phyloP scores from a whole-genome alignment of 2,888 invertebrate genomes.

The Leptinotarsa haldemani region DNA sequence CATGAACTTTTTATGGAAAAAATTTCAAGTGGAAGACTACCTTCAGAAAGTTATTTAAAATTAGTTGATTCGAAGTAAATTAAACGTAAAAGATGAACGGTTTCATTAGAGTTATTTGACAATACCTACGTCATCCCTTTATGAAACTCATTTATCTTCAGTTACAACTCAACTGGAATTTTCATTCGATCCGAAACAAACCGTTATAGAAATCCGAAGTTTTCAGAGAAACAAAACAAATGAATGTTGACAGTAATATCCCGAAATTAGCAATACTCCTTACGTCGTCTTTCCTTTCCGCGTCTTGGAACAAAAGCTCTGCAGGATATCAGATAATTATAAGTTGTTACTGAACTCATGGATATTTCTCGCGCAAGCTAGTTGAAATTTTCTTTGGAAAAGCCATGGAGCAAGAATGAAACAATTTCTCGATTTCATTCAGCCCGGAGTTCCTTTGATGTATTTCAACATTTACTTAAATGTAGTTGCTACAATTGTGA shows the following conservation, averaged over 20 bases:
- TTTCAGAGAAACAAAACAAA: neutral
- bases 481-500: constrained; percentile 35
- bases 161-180: constrained; percentile 1
- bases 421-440: constrained; percentile 11
- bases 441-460: constrained; percentile 32
- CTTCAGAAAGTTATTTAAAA: too few species aligned
- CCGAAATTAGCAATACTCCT: constrained; percentile 12
- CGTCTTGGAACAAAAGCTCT: constrained; percentile 12
- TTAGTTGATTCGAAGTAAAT: too few species aligned
- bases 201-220: constrained; percentile 3
- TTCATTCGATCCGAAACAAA: neutral
- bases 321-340: constrained; percentile 17
- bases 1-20: too few species aligned
- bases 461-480: constrained; percentile 41
- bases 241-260: constrained; percentile 11
- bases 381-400: constrained; percentile 8
- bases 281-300: neutral
- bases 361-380: constrained; percentile 1
- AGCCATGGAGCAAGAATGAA: neutral
- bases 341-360: neutral
- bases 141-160: neutral
- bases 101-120: neutral
- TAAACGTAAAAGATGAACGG: too few species aligned
- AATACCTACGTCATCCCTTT: neutral
- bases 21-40: too few species aligned